These are phyloP conservation scores for Drosophila eugracilis DNA, from an alignment of 1,140 invertebrate genomes.

Conservation along the genomic window DNA sequence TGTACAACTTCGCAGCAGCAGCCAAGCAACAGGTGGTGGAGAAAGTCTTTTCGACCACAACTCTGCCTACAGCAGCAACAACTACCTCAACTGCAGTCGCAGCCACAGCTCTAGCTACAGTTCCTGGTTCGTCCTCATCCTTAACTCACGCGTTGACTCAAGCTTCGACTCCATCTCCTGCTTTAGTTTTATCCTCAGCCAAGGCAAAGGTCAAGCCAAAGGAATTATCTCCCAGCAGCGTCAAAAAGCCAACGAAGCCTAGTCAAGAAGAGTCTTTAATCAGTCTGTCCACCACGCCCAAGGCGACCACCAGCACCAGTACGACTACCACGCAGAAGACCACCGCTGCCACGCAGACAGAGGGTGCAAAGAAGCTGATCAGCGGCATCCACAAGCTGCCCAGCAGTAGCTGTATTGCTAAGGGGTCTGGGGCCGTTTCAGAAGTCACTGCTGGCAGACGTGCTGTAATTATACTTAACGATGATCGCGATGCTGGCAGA, in stretches of 20 bases:
- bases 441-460: constrained; percentile 77
- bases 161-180: neutral
- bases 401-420: constrained; percentile 16
- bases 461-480: constrained; percentile 88
- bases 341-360: constrained; percentile 64
- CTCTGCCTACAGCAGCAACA: constrained; percentile 8
- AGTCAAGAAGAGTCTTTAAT: constrained; percentile 43
- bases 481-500: constrained; percentile 77
- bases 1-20: constrained; percentile 74
- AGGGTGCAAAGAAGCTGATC: constrained; percentile 48
- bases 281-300: constrained; percentile 1
- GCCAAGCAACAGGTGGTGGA: constrained; percentile 58
- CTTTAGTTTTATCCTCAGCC: neutral
- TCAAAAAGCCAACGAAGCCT: constrained; percentile 40
- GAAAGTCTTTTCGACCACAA: constrained; percentile 17
- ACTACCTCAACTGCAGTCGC: constrained; percentile 33
- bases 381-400: constrained; percentile 11
- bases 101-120: neutral
- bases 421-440: constrained; percentile 16
- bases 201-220: constrained; percentile 58
- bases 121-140: constrained; percentile 11
- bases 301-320: constrained; percentile 12
- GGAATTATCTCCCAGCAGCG: constrained; percentile 28
- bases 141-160: constrained; percentile 9
- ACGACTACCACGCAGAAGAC: constrained; percentile 33